These are phyloP conservation scores for Aphis gossypii DNA, from an alignment of 1,140 invertebrate genomes.

Conservation along the genomic window DNA sequence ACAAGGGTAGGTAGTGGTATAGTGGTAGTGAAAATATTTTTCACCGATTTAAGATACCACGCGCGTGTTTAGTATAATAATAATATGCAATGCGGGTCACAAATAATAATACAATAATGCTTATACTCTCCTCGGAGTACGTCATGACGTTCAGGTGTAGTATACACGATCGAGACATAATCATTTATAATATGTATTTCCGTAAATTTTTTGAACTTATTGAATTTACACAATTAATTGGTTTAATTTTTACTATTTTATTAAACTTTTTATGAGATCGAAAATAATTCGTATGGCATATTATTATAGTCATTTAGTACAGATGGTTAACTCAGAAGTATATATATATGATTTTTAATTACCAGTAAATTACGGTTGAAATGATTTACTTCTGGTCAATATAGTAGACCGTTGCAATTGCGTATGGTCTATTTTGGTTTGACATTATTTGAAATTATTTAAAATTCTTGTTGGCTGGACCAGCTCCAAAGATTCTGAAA, in stretches of 20 bases:
- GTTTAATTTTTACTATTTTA: too few relatives aligned
- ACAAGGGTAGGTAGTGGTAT: not conserved
- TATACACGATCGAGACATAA: too few relatives aligned
- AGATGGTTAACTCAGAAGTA: not conserved
- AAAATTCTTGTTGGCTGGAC: not conserved
- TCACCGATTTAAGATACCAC: conserved; percentile 38
- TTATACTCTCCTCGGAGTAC: not conserved
- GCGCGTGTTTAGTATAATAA: not conserved
- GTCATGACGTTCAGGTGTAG: not conserved
- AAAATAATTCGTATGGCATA: too few relatives aligned
- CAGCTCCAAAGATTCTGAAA: not conserved
- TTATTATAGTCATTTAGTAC: not conserved
- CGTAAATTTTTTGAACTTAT: not conserved
- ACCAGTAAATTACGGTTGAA: not conserved
- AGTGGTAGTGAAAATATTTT: conserved; percentile 35
- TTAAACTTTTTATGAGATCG: too few relatives aligned
- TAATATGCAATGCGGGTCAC: not conserved
- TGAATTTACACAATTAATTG: not conserved
- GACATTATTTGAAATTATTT: not conserved
- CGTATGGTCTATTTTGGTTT: not conserved
- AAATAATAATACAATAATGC: not conserved
- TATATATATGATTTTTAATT: not conserved
- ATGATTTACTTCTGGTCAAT: not conserved
- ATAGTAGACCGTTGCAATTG: not conserved
- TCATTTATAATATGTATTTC: not conserved